Base-by-base conservation (phyloP, 2,888 invertebrate genomes). In the Melanargia galathea region DNA sequence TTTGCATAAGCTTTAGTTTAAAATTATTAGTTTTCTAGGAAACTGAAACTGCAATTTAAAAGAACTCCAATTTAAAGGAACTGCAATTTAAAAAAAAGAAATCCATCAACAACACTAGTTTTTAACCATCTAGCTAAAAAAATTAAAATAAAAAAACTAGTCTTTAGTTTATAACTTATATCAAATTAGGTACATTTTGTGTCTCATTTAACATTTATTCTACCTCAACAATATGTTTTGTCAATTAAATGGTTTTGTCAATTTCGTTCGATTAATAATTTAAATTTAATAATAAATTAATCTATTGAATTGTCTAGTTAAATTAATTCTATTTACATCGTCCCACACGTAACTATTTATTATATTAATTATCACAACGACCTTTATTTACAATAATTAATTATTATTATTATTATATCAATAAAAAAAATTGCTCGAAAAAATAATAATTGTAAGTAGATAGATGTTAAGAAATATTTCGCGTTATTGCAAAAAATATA, bases 171-270 rank as follows among this genome's bases (percentile, higher is more conserved):
- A 30, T 16, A 6, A 43, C 11, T 22, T 30, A 7, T 30, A 30
- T 30, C 8, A 7, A 30, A 7, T 46, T 46, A 22, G 18, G 11
- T 18, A 6, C 1, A 30, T 18, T 10, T 0, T 16, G 33, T 30
- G 30, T 11, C 8, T 51, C 8, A 51, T 51, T 51, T 51, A 33
- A 30, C 18, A 18, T 52, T 65, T 30, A 62, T 71, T 71, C 74
- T 75, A 75, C 75, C 75, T 77, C 76, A 66, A 18, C 75, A 65
- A 40, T 67, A 58, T 65, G 55, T 56, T 70, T 70, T 59, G 48
- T 65, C 67, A 64, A 64, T 64, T 64, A 64, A 52, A 56, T 59
- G 43, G 20, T 60, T 5, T 66, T 65, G 67, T 69, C 68, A 70
- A 73, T 71, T 73, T 71, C 20, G 30, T 30, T 30, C 8, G 8